Evolutionary conservation across 1,140 invertebrate species (phyloP).

Genomic region (Zeugodacus cucurbitae): DNA sequence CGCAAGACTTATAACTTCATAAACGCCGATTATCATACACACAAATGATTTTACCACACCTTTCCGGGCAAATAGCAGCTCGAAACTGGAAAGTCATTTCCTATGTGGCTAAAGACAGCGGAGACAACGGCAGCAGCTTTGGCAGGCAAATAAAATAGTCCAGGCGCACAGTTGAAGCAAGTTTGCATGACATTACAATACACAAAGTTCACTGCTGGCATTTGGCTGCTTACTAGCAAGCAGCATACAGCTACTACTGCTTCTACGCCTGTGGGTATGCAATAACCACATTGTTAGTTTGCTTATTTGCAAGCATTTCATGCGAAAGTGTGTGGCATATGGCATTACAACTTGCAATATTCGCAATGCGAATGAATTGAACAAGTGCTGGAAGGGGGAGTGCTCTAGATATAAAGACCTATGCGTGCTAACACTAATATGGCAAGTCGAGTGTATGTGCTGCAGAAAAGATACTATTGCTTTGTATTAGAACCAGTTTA

Average conservation of each 20-base stretch:
- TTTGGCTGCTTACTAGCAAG: neutral
- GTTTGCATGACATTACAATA: neutral
- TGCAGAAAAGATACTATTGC: neutral
- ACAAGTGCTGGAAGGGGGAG: neutral
- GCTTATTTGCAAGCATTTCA: neutral
- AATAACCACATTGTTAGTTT: neutral
- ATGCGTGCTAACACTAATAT: neutral
- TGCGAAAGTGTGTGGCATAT: neutral
- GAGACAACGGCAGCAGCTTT: neutral
- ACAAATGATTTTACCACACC: neutral
- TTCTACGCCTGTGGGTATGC: neutral
- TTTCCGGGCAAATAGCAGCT: neutral
- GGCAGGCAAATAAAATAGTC: neutral
- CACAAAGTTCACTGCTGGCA: neutral
- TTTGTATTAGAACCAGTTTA: neutral
- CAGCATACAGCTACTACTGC: neutral
- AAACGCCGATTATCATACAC: neutral
- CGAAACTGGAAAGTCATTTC: constrained; percentile 6
- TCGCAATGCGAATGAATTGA: neutral
- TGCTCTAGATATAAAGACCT: neutral
- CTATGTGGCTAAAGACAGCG: neutral
- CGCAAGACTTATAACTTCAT: no score
- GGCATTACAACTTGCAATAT: neutral
- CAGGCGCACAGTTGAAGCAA: neutral
- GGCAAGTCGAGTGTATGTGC: neutral